Base-by-base conservation (phyloP, 2,113 vertebrate species). In the Nothocercus nigrocapillus region DNA sequence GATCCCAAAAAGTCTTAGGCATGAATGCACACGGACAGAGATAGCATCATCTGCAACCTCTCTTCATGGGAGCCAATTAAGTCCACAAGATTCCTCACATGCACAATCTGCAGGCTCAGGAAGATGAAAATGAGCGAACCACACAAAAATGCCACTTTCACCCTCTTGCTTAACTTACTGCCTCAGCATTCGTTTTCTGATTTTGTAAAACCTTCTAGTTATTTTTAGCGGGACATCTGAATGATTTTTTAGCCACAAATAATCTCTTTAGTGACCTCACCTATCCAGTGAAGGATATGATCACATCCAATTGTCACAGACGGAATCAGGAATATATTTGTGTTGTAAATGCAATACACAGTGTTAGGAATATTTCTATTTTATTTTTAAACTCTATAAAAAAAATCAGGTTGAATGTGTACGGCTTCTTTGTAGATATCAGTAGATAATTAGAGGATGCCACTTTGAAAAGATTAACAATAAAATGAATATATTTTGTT, bases 401-500 rank as follows among this genome's bases (percentile, higher is more conserved):
- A 19, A 59, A 51, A 92, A 18, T 20, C 45, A 20, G 92, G 68
- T 70, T 82, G 49, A 94, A 85, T 64, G 74, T 76, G 69, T 61
- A 82, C 62, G 69, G 4, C 21, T 86, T 94, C 67, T 91, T 90
- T 91, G 67, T 38, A 92, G 2, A 11, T 40, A 88, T 67, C 82
- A 84, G 54, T 44, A 89, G 32, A 51, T 53, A 88, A 76, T 74
- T 91, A 78, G 28, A 61, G 27, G 63, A 28, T 82, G 28, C 58
- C 47, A 74, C 38, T 92, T 86, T 58, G 70, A 96, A 92, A 95
- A 94, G 38, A 62, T 93, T 72, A 94, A 76, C 36, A 81, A 64
- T 53, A 81, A 95, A 92, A 85, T 42, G 36, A 81, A 83, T 22
- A 53, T 53, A 82, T 58, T 93, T 82, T 94, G 8, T 5, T 16